phyloP scores from a whole-genome alignment of 2,797 vertebrate species.

The Squalus acanthias region DNA sequence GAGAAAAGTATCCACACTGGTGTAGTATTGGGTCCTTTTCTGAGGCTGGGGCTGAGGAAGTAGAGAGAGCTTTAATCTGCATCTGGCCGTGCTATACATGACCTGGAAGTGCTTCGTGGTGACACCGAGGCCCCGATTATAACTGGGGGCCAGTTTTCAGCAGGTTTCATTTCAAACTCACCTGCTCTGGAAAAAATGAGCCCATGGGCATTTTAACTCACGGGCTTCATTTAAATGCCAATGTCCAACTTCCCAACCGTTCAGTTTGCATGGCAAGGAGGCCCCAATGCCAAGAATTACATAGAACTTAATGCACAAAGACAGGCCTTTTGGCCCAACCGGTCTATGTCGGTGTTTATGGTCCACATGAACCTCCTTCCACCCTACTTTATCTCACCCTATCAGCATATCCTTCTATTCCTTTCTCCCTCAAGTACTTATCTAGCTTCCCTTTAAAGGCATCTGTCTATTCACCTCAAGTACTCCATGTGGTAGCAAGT shows the following conservation, averaged over 20 bases:
- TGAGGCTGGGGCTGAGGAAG: not conserved
- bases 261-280: not conserved
- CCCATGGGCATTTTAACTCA: not conserved
- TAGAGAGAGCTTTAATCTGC: not conserved
- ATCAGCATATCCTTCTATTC: not conserved
- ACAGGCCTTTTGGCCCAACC: not conserved
- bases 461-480: not conserved
- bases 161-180: not conserved
- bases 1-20: not conserved
- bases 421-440: not conserved
- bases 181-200: not conserved
- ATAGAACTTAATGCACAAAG: too few species aligned
- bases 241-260: not conserved
- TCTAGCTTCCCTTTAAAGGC: not conserved
- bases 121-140: not conserved
- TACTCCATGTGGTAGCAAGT: not conserved
- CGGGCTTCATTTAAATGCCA: not conserved
- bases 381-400: not conserved
- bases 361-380: not conserved
- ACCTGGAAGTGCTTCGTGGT: not conserved
- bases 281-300: not conserved
- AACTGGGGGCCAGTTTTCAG: not conserved
- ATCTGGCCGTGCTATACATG: not conserved
- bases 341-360: not conserved
- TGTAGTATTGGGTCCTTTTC: not conserved